A percentile compares a stretch with the other conserved stretches of the same genome.
phyloP scores from a whole-genome alignment of 2,888 invertebrate genomes.

The Philereme transversata region DNA sequence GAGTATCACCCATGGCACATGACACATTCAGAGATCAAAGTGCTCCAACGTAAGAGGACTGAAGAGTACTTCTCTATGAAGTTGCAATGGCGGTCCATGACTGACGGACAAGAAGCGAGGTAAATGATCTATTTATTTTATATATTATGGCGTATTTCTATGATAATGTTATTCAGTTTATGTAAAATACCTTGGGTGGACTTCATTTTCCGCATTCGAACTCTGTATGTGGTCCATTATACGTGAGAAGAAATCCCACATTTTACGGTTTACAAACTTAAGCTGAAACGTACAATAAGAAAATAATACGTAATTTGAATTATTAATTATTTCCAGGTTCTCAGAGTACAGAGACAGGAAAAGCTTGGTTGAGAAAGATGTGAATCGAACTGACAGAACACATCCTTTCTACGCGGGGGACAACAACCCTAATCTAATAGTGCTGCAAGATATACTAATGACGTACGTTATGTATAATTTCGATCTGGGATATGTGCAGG shows the following conservation, averaged over 20 bases:
- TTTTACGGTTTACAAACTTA: too few relatives aligned
- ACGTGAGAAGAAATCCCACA: too few relatives aligned
- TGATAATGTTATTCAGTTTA: too few relatives aligned
- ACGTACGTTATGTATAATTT: constrained; percentile 99
- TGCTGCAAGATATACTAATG: constrained; percentile 96
- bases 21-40: constrained; percentile 88
- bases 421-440: constrained; percentile 93
- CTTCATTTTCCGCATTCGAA: too few relatives aligned
- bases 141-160: not conserved
- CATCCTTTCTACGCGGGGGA: constrained; percentile 97
- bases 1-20: constrained; percentile 95
- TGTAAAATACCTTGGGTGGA: too few relatives aligned
- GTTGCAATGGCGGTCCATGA: constrained; percentile 97
- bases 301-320: not conserved
- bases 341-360: constrained; percentile 95
- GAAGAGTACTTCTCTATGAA: constrained; percentile 98
- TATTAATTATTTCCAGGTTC: constrained; percentile 78
- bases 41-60: constrained; percentile 87
- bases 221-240: too few relatives aligned
- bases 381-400: constrained; percentile 94
- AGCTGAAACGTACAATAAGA: not conserved
- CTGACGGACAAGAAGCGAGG: constrained; percentile 89
- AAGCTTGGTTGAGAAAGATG: constrained; percentile 98
- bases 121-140: not conserved
- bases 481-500: constrained; percentile 97